phyloP scores from a whole-genome alignment of 2,888 invertebrate genomes.

The Drosophila kambysellisi region DNA sequence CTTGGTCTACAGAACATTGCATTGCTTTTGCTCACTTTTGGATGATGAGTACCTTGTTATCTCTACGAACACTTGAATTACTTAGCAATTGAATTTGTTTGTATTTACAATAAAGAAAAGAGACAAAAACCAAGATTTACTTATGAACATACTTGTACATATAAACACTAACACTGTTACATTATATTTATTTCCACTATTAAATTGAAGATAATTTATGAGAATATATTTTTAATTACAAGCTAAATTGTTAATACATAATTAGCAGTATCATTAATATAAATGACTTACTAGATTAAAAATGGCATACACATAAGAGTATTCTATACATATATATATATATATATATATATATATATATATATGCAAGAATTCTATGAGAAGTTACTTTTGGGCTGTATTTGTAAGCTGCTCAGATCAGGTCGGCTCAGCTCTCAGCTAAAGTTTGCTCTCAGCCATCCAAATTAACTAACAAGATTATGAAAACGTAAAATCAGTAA shows the following conservation, averaged over 20 bases:
- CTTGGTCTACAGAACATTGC: constrained; percentile 33
- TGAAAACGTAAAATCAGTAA: constrained; percentile 84
- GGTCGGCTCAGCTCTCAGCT: constrained; percentile 14
- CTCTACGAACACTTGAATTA: constrained; percentile 71
- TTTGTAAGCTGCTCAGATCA: constrained; percentile 1
- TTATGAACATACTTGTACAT: not conserved
- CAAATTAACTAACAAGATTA: constrained; percentile 83
- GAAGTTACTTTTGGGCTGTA: not conserved
- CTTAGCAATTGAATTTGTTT: constrained; percentile 65
- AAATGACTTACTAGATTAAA: not conserved
- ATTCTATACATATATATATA: not conserved
- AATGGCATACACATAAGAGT: not conserved
- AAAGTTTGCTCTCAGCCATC: constrained; percentile 60
- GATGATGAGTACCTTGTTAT: constrained; percentile 75
- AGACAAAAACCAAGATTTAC: constrained; percentile 1
- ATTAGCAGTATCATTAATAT: not conserved
- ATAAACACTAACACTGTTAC: not conserved
- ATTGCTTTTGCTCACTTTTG: constrained; percentile 40
- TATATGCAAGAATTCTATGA: not conserved
- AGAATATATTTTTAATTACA: not conserved
- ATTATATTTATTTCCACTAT: not conserved
- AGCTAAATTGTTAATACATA: not conserved
- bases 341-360: not conserved
- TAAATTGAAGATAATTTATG: not conserved
- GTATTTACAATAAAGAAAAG: constrained; percentile 32